Percentiles rank a stretch among this genome's conserved stretches.
Conservation (phyloP, 64 coral and sea anemone genomes). For the Porites lutea region DNA sequence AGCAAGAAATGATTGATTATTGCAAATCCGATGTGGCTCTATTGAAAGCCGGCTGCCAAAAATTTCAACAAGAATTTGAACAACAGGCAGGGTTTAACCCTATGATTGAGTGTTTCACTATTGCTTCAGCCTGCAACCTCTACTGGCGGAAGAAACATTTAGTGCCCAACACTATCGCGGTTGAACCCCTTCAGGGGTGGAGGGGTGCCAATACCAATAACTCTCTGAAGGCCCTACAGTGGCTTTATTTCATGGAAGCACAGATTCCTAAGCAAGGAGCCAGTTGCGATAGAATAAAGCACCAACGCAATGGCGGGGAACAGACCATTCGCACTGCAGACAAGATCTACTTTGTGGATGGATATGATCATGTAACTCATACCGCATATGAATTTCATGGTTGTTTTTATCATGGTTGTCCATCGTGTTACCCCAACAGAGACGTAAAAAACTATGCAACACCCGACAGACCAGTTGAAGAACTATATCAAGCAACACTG, state of each 20-base stretch:
- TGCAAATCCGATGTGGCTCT: constrained; percentile 2
- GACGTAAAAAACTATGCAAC: not conserved
- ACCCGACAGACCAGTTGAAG: not conserved
- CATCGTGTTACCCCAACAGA: not conserved
- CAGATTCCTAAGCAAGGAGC: no score
- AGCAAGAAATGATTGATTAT: not conserved
- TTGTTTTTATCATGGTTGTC: constrained; percentile 27
- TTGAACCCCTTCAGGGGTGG: constrained; percentile 2
- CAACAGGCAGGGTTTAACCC: not conserved
- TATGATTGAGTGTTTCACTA: not conserved
- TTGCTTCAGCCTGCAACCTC: not conserved
- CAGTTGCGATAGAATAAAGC: not conserved
- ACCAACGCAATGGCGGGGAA: not conserved
- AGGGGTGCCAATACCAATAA: not conserved
- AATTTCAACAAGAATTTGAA: constrained; percentile 32
- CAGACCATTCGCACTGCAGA: not conserved
- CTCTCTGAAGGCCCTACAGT: not conserved
- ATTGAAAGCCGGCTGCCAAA: constrained; percentile 24
- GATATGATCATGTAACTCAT: not conserved
- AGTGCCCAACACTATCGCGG: not conserved
- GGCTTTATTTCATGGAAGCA: not conserved
- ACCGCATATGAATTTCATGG: constrained; percentile 25
- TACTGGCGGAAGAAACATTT: not conserved
- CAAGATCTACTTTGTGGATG: constrained; percentile 1
- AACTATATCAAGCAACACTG: not conserved